Evolutionary conservation across 2,113 vertebrate species (phyloP).

Genomic region (Lonchura striata): DNA sequence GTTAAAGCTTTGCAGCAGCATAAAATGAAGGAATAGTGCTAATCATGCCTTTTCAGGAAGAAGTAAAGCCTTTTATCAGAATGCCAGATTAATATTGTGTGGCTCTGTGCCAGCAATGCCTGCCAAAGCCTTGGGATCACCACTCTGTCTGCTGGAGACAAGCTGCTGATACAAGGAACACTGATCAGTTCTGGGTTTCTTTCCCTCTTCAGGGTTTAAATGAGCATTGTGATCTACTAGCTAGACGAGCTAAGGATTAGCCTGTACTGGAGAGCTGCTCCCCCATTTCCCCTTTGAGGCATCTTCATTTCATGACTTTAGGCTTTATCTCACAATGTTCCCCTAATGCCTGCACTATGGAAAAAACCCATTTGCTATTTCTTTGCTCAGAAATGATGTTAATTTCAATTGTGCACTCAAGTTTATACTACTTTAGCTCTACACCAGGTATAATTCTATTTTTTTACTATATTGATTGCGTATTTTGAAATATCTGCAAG

Average conservation of each 20-base stretch:
- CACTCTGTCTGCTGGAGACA: neutral
- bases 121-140: neutral
- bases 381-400: neutral
- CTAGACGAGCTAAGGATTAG: neutral
- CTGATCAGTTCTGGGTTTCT: neutral
- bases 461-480: neutral
- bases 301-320: neutral
- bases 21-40: neutral
- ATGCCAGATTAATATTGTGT: neutral
- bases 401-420: neutral
- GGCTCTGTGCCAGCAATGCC: rapidly evolving
- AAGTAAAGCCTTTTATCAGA: neutral
- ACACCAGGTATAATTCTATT: neutral
- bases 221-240: neutral
- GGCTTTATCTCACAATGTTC: neutral
- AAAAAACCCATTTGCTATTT: neutral
- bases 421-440: neutral
- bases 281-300: neutral
- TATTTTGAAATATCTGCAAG: neutral
- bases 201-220: neutral
- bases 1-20: neutral
- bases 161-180: neutral
- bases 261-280: neutral
- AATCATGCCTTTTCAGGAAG: neutral
- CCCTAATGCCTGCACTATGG: neutral